Percentiles rank a stretch among this genome's conserved stretches.
These are phyloP conservation scores for Hybognathus amarus DNA, from an alignment of 2,797 vertebrate genomes.

Conservation along the genomic window DNA sequence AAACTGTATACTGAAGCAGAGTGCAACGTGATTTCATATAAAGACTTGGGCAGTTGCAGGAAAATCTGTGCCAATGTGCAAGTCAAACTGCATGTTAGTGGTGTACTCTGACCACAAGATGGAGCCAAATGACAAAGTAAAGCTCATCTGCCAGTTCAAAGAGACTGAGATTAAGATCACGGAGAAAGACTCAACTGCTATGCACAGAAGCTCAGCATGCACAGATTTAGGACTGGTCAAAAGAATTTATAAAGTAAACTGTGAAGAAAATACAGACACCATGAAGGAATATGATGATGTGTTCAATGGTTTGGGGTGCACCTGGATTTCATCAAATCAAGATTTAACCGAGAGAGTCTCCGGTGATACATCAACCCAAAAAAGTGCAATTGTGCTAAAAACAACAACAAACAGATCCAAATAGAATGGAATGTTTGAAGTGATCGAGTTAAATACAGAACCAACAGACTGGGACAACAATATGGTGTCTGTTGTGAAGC, in stretches of 20 bases:
- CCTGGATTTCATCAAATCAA: conserved; percentile 33
- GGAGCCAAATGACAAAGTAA: background rate
- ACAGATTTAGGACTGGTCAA: background rate
- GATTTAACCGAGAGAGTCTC: background rate
- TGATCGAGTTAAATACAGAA: conserved; percentile 23
- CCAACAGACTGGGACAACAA: conserved; percentile 31
- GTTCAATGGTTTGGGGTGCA: conserved; percentile 17
- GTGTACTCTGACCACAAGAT: background rate
- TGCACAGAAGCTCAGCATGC: background rate
- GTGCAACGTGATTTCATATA: background rate
- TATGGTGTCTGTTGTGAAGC: conserved; percentile 17
- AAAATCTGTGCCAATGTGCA: background rate
- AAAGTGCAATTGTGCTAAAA: conserved; percentile 34
- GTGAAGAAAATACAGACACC: conserved; percentile 3
- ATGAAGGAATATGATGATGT: conserved; percentile 32
- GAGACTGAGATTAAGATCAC: background rate
- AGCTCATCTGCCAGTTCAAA: background rate
- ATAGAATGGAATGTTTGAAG: conserved; percentile 26
- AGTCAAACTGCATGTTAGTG: background rate
- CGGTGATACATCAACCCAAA: conserved; percentile 31
- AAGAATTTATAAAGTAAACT: background rate
- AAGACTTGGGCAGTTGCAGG: background rate
- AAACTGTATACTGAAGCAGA: background rate
- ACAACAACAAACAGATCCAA: background rate
- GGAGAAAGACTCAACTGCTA: background rate